phyloP scores from a whole-genome alignment of 2,797 vertebrate species.

The Xerus rutilus region DNA sequence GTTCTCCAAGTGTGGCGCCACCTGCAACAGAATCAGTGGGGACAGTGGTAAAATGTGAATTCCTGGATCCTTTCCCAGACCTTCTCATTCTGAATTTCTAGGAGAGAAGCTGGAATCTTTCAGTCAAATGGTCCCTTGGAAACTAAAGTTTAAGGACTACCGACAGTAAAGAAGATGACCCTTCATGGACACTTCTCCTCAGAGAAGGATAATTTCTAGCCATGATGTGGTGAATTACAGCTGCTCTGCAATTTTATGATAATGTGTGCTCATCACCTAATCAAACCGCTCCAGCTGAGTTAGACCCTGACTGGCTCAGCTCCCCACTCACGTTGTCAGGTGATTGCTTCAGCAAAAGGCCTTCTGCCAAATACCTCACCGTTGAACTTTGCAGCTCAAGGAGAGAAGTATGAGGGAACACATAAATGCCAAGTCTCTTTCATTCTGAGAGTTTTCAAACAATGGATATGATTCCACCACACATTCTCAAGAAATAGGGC shows the following conservation, averaged over 20 bases:
- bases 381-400: conserved; percentile 5
- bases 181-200: conserved; percentile 18
- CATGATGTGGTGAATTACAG: neutral
- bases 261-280: conserved; percentile 60
- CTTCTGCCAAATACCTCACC: conserved; percentile 57
- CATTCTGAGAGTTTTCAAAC: neutral
- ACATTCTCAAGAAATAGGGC: neutral
- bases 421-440: neutral
- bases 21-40: neutral
- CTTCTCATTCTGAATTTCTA: neutral
- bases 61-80: conserved; percentile 41
- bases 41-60: neutral
- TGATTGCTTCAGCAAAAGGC: conserved; percentile 46
- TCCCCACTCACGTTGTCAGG: neutral
- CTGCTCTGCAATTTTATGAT: conserved; percentile 1
- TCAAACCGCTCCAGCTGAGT: conserved; percentile 3
- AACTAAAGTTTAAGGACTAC: conserved; percentile 15
- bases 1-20: neutral
- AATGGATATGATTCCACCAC: neutral
- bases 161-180: neutral
- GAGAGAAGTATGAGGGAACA: neutral
- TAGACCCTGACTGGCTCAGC: neutral
- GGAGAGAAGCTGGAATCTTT: neutral
- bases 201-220: conserved; percentile 4
- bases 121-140: neutral